Evolutionary conservation across 2,113 vertebrate species (phyloP).

Genomic region (Stigmatopora argus): DNA sequence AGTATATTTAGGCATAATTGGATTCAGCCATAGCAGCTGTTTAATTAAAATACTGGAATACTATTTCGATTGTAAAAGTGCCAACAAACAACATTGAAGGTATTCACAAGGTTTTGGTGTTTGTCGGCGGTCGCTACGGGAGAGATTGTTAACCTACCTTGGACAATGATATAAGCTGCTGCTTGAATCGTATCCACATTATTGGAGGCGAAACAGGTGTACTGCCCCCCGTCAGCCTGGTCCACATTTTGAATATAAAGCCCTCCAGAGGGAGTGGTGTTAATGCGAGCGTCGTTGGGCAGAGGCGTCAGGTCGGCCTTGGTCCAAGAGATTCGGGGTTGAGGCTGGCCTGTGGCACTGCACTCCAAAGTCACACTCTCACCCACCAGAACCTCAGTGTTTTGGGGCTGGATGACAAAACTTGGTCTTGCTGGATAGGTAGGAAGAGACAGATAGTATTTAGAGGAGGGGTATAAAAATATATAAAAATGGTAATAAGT

Average conservation of each 20-base stretch:
- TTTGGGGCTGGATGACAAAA: conserved; percentile 97
- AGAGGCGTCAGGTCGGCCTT: conserved; percentile 82
- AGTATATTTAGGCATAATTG: too few relatives aligned
- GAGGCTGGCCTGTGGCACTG: conserved; percentile 89
- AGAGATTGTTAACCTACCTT: conserved; percentile 71
- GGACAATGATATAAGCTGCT: conserved; percentile 87
- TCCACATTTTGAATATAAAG: conserved; percentile 89
- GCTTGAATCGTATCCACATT: conserved; percentile 87
- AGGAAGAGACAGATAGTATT: not conserved
- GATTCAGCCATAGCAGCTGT: not conserved
- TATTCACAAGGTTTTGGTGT: not conserved
- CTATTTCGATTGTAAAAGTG: not conserved
- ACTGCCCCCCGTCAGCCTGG: conserved; percentile 85
- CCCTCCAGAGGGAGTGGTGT: conserved; percentile 86
- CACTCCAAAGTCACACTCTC: conserved; percentile 96
- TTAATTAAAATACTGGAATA: not conserved
- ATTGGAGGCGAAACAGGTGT: conserved; percentile 91
- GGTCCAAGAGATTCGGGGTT: conserved; percentile 86
- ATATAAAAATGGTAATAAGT: too few relatives aligned
- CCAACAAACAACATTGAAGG: not conserved
- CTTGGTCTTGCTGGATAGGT: conserved; percentile 79
- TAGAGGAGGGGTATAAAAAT: not conserved
- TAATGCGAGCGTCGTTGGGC: conserved; percentile 82
- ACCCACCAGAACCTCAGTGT: conserved; percentile 93
- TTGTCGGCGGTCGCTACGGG: not conserved